Base-by-base conservation (phyloP, 2,113 vertebrate species). In the Antechinus flavipes region DNA sequence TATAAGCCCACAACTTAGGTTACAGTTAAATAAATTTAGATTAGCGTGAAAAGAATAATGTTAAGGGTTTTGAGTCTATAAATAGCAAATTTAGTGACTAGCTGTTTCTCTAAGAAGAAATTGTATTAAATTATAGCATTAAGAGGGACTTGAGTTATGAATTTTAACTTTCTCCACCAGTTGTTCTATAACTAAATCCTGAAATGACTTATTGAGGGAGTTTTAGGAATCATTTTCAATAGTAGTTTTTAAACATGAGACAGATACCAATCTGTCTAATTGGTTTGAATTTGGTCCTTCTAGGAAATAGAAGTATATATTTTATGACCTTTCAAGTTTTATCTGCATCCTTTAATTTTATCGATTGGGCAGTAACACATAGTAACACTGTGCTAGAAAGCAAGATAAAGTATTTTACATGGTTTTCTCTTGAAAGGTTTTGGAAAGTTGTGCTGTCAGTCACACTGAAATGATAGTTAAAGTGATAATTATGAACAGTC, bases 321-420 rank as follows among this genome's bases (percentile, higher is more conserved):
- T 96, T 91, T 30, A 94, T 76, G 93, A 55, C 27, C 24, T 91
- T 49, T 55, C 42, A 94, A 90, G 92, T 91, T 42, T 95, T n/a
- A 91, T 12, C 50, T 53, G 9, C 26, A 19, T 42, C 14, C 12
- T 46, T n/a, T 76, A n/a, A 22, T 76, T 76, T 76, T 76, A 42
- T 76, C 35, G n/a, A 16, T 76, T 42, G 35, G 68, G 68, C 68
- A 76, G 35, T n/a, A 42, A 22, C 35, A 19, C 16, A 76, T 76
- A 42, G 35, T 42, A 5, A 35, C 19, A 19, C 35, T 76, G 16
- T 76, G 68, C 35, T 76, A n/a, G 35, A 76, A 76, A 76, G 68
- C 3, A 42, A 76, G 35, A 76, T 42, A 76, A 68, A 76, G 35
- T n/a, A 42, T 19, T 76, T 76, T 76, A 42, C 35, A 22, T 76